Conservation (phyloP, 2,888 invertebrate genomes). For the Bugulina stolonifera region DNA sequence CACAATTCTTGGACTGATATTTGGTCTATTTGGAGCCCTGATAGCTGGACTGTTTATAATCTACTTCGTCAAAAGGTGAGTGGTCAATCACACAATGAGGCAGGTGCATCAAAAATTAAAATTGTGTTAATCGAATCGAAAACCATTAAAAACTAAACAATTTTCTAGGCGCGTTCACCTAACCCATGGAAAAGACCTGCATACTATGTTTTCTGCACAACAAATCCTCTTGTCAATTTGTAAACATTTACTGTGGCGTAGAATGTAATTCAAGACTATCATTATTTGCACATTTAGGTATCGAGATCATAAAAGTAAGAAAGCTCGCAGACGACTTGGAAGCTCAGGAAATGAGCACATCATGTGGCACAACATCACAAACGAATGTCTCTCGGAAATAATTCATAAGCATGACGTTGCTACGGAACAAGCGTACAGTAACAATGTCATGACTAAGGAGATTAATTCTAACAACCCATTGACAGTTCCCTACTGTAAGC, state of each 20-base stretch:
- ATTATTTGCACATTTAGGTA: background rate
- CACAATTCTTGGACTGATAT: constrained; percentile 10
- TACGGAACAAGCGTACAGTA: background rate
- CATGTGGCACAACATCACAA: constrained; percentile 11
- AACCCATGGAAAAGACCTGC: too few relatives aligned
- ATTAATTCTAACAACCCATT: background rate
- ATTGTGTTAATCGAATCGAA: too few relatives aligned
- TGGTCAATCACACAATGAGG: background rate
- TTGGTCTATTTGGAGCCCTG: constrained; percentile 3
- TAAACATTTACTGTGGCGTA: too few relatives aligned
- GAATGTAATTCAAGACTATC: too few relatives aligned
- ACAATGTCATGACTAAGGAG: constrained; percentile 4
- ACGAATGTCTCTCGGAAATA: constrained; percentile 8
- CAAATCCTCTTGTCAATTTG: too few relatives aligned
- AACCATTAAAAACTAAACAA: too few relatives aligned
- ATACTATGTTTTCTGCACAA: too few relatives aligned
- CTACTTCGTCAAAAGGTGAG: constrained; percentile 12
- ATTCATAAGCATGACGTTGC: background rate
- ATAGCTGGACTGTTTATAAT: background rate
- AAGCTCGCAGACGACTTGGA: background rate
- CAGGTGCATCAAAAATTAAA: too few relatives aligned
- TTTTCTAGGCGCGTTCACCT: too few relatives aligned
- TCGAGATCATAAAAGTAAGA: background rate
- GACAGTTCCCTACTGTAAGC: background rate
- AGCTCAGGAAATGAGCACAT: background rate